Evolutionary conservation across 2,888 invertebrate species (phyloP), one percentile per base, ranked within the genome.

Genomic region (Loripinus fragilis): DNA sequence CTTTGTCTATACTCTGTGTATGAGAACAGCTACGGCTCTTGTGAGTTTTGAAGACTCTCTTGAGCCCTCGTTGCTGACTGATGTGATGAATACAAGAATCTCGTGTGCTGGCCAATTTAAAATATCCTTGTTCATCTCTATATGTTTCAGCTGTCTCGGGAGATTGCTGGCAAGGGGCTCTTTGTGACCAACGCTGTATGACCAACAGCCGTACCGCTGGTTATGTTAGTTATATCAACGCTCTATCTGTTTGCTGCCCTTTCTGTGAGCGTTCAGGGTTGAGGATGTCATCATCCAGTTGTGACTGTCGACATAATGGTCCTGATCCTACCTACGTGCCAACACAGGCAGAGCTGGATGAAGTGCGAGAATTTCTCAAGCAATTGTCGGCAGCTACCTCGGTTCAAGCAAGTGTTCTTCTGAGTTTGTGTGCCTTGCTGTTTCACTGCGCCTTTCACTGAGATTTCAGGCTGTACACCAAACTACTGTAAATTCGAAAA

Each of bases 171-270:
- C 55, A 55, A 25, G 55, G 55, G 5, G 55, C 23, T 8, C 55
- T 55, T 8, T 55, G 55, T 55, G 28, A 55, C 23, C 55, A 55
- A 28, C 55, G 55, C 28, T 55, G 55, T 28, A 25, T 55, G 28
- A 55, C 17, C 23, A 55, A 28, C 30, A 28, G 5, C 28, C 8
- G 10, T 28, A 23, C 28, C 23, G 55, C 55, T 25, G 10, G 55
- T 28, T 55, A 28, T 28, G 55, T 55, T 10, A 28, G 55, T 7
- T 25, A 7, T 2, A 55, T 55, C 17, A 55, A 55, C 28, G 7
- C 23, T 7, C 2, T 7, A 7, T 28, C 55, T 17, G 30, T 55
- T 2, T 55, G 55, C 20, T 55, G 55, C 28, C 55, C 55, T 2
- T 55, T 55, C 28, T 55, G 55, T 28, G 55, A 55, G 17, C 55